A percentile compares a stretch with the other conserved stretches of the same genome.
These are phyloP conservation scores for Drosophila punjabiensis DNA, from an alignment of 1,140 invertebrate species.

Conservation along the genomic window DNA sequence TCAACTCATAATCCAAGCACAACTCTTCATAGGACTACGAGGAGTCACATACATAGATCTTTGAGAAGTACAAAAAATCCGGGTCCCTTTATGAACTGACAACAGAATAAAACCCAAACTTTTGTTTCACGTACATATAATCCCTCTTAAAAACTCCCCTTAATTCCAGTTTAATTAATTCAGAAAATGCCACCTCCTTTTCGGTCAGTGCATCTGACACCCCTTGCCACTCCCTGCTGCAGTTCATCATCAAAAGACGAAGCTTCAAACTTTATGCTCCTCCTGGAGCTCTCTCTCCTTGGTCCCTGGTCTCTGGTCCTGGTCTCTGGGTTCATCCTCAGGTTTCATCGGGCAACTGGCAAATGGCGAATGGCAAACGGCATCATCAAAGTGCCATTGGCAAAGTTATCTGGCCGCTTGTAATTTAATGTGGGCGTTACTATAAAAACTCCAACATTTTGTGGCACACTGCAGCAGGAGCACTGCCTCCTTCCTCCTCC, in stretches of 20 bases:
- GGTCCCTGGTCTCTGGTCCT: too few relatives aligned
- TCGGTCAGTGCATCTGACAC: constrained; percentile 1
- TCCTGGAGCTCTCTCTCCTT: not conserved
- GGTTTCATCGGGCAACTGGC: constrained; percentile 18
- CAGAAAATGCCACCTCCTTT: not conserved
- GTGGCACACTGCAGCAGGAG: constrained; percentile 21
- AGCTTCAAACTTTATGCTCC: constrained; percentile 32
- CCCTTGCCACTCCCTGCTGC: not conserved
- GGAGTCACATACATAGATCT: too few relatives aligned
- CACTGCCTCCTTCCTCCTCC: not conserved
- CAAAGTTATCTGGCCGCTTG: constrained; percentile 60
- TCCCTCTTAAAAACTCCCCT: not conserved
- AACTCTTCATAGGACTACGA: too few relatives aligned
- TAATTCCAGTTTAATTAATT: not conserved
- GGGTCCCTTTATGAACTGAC: too few relatives aligned
- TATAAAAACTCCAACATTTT: constrained; percentile 55
- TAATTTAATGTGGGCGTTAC: constrained; percentile 74
- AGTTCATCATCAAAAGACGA: constrained; percentile 46
- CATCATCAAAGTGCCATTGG: constrained; percentile 59
- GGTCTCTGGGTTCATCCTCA: constrained; percentile 5
- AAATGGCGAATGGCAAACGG: constrained; percentile 43
- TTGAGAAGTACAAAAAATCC: too few relatives aligned
- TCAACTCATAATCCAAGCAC: too few relatives aligned
- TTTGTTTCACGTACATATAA: not conserved
- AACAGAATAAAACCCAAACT: too few relatives aligned